Evolutionary conservation across 2,888 invertebrate species (phyloP), one percentile per base, ranked within the genome.

Genomic region (Drosophila ochracea): DNA sequence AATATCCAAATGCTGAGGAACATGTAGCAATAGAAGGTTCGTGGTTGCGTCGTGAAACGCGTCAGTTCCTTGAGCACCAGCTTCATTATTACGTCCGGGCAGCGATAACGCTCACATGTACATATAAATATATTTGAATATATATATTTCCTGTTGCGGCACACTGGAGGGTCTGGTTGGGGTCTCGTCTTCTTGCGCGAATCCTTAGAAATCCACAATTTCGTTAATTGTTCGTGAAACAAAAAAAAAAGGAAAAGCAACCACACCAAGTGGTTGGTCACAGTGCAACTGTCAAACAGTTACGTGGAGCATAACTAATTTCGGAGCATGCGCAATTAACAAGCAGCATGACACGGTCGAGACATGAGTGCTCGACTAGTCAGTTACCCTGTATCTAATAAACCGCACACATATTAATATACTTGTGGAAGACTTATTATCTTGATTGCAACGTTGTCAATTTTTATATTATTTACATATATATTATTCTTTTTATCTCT

Each of bases 1-100:
- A 97, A 95, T 91, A 97, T 97, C 97, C 97, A 97, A 78, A 97
- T 92, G 93, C 96, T 97, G 94, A 97, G 95, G 68, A 97, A 95
- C 83, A 97, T 94, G 91, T 97, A 97, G 93, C 97, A 97, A 91
- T 97, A 97, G 91, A 97, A 94, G 37, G 97, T 97, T 90, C 96
- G 95, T 91, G 96, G 96, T 91, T 97, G 97, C 84, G 95, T 94
- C 28, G 95, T 95, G 76, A 95, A 94, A 71, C 95, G 94, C 81
- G 95, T 94, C 90, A 95, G 93, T 91, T 95, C 95, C 82, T 94
- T 93, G 76, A 94, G 91, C 92, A 95, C 78, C 92, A 93, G 73
- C 82, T 67, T 85, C 76, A 85, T 80, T 73, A 21, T 39, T 57
- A 28, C 19, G n/a, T 37, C 72, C 52, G 50, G 73, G 60, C 86